A percentile compares a stretch with the other conserved stretches of the same genome.
Conservation (phyloP, 1,140 invertebrate genomes). For the Yoshiicerus persimilis region DNA sequence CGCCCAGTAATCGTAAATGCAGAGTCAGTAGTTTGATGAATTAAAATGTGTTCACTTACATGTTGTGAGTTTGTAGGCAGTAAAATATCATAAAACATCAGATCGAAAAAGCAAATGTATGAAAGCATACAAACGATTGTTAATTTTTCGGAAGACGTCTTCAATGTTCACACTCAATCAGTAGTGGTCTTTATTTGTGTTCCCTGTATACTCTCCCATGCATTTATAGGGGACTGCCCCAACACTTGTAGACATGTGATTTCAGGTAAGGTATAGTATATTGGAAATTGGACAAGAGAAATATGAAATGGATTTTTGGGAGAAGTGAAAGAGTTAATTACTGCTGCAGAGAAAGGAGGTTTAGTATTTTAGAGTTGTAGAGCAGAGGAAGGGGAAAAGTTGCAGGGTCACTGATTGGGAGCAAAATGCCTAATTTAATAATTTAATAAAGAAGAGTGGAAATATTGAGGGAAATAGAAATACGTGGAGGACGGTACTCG, state of each 20-base stretch:
- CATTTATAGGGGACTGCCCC: too few species aligned
- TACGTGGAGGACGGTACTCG: not conserved
- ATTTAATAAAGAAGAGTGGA: not conserved
- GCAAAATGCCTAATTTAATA: not conserved
- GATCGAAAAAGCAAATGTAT: not conserved
- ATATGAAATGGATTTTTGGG: not conserved
- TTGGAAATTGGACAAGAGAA: too few species aligned
- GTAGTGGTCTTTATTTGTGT: too few species aligned
- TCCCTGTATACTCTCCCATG: too few species aligned
- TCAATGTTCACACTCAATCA: too few species aligned
- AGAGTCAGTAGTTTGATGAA: not conserved
- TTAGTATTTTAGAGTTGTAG: not conserved
- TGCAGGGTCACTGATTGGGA: not conserved
- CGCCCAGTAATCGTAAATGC: not conserved
- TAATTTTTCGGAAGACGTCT: not conserved
- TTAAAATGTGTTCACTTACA: not conserved
- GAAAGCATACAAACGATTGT: not conserved
- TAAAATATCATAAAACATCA: not conserved
- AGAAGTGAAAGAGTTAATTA: not conserved
- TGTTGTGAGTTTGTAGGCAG: not conserved
- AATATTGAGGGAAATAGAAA: not conserved
- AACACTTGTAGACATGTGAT: too few species aligned
- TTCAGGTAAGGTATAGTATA: too few species aligned
- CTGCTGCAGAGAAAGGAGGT: not conserved
- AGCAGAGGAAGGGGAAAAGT: not conserved